These are phyloP conservation scores for Synergus laeviventris DNA, from an alignment of 2,888 invertebrate species.

Conservation along the genomic window DNA sequence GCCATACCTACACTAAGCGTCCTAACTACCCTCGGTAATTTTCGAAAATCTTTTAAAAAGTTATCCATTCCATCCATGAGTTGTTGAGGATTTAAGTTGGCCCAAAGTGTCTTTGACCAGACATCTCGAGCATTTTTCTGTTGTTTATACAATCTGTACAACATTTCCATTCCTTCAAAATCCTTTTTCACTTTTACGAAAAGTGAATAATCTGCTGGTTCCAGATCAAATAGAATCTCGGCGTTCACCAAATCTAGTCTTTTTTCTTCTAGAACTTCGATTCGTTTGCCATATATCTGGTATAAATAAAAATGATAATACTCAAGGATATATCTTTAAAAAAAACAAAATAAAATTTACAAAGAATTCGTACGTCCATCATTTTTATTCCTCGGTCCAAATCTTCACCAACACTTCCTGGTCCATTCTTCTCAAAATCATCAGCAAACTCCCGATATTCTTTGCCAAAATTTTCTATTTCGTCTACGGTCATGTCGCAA, in stretches of 20 bases:
- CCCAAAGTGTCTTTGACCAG: slow-evolving; percentile 94
- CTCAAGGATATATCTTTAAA: slow-evolving; percentile 39
- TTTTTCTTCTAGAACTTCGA: slow-evolving; percentile 82
- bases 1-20: slow-evolving; percentile 80
- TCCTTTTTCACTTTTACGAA: slow-evolving; percentile 82
- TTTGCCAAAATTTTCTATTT: slow-evolving; percentile 83
- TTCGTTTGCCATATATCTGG: slow-evolving; percentile 81
- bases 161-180: slow-evolving; percentile 82
- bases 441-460: slow-evolving; percentile 82
- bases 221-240: slow-evolving; percentile 92
- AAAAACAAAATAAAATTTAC: not conserved
- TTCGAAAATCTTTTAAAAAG: slow-evolving; percentile 87
- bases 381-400: slow-evolving; percentile 84
- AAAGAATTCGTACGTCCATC: slow-evolving; percentile 80
- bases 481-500: slow-evolving; percentile 86
- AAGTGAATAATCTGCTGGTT: slow-evolving; percentile 88
- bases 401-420: slow-evolving; percentile 87
- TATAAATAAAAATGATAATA: slow-evolving; percentile 53
- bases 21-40: slow-evolving; percentile 82
- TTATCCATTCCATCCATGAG: slow-evolving; percentile 91
- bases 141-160: slow-evolving; percentile 87
- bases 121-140: slow-evolving; percentile 86
- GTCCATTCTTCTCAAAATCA: slow-evolving; percentile 86
- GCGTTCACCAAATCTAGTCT: slow-evolving; percentile 83
- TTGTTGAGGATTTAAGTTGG: slow-evolving; percentile 89